phyloP scores from a whole-genome alignment of 2,888 invertebrate species.

The Phlogophora meticulosa region DNA sequence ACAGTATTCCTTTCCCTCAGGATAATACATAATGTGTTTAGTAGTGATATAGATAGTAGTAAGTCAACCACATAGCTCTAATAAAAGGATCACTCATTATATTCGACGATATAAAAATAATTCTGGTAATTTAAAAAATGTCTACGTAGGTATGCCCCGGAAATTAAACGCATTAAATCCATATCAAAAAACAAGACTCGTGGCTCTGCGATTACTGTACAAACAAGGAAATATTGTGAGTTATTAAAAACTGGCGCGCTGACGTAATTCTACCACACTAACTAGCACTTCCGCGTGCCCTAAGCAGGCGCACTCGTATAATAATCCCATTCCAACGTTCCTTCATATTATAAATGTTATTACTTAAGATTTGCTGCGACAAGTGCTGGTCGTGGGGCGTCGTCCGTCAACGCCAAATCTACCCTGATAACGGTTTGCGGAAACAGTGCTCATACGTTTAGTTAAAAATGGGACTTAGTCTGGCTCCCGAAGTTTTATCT shows the following conservation, averaged over 20 bases:
- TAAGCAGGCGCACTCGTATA: conserved; percentile 75
- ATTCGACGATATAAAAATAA: conserved; percentile 4
- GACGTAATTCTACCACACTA: conserved; percentile 85
- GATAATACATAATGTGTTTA: too few relatives aligned
- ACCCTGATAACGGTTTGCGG: conserved; percentile 84
- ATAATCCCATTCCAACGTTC: conserved; percentile 68
- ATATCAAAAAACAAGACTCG: conserved; percentile 70
- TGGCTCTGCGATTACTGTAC: conserved; percentile 76
- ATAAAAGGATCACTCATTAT: conserved; percentile 21
- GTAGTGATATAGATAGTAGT: not conserved
- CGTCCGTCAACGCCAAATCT: conserved; percentile 72
- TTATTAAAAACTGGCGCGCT: conserved; percentile 89
- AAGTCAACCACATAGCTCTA: conserved; percentile 1
- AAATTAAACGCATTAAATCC: conserved; percentile 63
- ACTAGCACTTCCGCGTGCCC: conserved; percentile 88
- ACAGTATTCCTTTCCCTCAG: conserved; percentile 1
- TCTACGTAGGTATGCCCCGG: conserved; percentile 58
- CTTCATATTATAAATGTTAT: conserved; percentile 44
- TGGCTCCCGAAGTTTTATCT: conserved; percentile 89
- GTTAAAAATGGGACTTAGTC: conserved; percentile 88
- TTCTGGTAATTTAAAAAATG: conserved; percentile 37
- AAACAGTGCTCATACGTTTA: conserved; percentile 81
- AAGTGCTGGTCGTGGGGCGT: conserved; percentile 68
- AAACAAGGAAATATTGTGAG: conserved; percentile 89
- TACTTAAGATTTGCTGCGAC: conserved; percentile 64